Evolutionary conservation across 1,140 invertebrate species (phyloP).

Genomic region (Andrena cerasifolii): DNA sequence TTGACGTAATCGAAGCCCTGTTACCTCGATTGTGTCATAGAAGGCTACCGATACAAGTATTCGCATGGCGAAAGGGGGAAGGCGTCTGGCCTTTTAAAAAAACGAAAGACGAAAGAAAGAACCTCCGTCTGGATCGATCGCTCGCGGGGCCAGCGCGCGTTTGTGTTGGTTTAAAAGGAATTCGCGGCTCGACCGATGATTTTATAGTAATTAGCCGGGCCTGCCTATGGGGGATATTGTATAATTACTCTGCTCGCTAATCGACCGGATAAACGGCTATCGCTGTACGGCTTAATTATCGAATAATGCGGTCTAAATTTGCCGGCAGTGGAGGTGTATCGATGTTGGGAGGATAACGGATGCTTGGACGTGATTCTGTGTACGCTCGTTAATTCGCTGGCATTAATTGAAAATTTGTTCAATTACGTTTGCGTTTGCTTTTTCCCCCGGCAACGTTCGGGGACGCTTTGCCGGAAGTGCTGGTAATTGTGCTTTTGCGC

Average conservation of each 20-base stretch:
- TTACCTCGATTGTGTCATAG: conserved; percentile 37
- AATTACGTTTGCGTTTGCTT: not conserved
- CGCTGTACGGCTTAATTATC: conserved; percentile 46
- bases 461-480: no score
- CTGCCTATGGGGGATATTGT: conserved; percentile 7
- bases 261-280: conserved; percentile 42
- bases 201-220: conserved; percentile 42
- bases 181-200: conserved; percentile 14
- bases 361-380: not conserved
- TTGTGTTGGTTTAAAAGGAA: conserved; percentile 10
- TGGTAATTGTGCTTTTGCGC: no score
- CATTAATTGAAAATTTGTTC: not conserved
- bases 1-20: conserved; percentile 50
- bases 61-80: conserved; percentile 8
- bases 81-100: not conserved
- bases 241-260: conserved; percentile 44
- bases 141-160: not conserved
- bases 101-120: not conserved
- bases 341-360: not conserved
- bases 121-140: not conserved
- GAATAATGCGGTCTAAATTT: conserved; percentile 39
- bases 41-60: not conserved
- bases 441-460: no score
- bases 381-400: not conserved
- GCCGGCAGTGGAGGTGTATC: not conserved